Percentiles rank a stretch among this genome's conserved stretches.
These are phyloP conservation scores for Pseudopipra pipra DNA, from an alignment of 2,113 vertebrate species.

Conservation along the genomic window DNA sequence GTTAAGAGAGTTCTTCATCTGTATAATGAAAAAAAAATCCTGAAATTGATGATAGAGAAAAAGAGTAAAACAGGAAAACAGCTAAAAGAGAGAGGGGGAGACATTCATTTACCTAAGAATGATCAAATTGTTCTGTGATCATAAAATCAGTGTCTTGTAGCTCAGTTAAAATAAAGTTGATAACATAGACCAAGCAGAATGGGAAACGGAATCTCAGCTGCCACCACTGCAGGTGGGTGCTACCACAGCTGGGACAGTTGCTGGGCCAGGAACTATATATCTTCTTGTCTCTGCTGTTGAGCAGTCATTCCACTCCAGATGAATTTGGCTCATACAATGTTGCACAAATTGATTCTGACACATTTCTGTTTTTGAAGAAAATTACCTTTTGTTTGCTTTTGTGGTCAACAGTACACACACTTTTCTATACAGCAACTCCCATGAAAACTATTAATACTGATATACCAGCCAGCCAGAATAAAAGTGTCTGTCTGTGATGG, in stretches of 20 bases:
- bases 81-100: not conserved
- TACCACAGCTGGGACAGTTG: not conserved
- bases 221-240: not conserved
- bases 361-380: not conserved
- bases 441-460: not conserved
- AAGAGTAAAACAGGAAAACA: not conserved
- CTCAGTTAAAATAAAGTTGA: not conserved
- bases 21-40: accelerated
- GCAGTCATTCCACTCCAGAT: not conserved
- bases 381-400: not conserved
- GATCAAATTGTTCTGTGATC: not conserved
- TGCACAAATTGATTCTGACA: not conserved
- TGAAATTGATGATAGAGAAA: not conserved
- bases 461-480: not conserved
- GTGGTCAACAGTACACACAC: not conserved
- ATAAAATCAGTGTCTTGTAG: not conserved
- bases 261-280: not conserved
- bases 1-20: not conserved
- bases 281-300: not conserved
- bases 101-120: not conserved
- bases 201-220: not conserved
- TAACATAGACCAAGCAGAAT: not conserved
- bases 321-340: not conserved
- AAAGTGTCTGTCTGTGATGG: not conserved
- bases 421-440: not conserved